Conservation (phyloP, 1,140 invertebrate species). For the Physella acuta region DNA sequence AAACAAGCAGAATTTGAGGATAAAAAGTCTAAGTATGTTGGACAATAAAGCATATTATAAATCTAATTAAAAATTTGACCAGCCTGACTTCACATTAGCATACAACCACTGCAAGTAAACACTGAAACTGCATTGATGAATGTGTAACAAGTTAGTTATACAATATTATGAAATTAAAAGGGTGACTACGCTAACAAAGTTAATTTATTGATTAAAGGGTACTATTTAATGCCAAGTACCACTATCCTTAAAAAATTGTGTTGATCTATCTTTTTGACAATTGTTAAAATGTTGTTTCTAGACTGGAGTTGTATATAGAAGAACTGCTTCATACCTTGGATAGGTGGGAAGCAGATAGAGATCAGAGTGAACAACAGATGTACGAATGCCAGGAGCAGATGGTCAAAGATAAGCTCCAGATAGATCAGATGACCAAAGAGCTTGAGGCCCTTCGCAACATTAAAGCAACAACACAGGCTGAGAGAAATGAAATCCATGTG, state of each 20-base stretch:
- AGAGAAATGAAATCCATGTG: conserved; percentile 23
- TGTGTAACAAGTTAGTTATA: background rate
- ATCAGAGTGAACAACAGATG: conserved; percentile 32
- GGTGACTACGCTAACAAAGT: no score
- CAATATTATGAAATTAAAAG: background rate
- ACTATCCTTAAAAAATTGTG: background rate
- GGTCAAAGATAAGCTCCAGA: conserved; percentile 21
- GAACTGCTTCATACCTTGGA: conserved; percentile 37
- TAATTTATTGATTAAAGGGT: no score
- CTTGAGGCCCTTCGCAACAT: background rate
- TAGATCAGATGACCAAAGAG: conserved; percentile 24
- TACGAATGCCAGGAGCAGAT: conserved; percentile 29
- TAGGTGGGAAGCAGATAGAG: conserved; percentile 35
- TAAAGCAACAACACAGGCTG: background rate
- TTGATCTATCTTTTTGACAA: background rate
- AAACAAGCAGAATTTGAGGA: no score
- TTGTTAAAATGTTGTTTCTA: conserved; percentile 14
- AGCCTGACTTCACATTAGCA: no score
- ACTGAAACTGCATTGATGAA: background rate
- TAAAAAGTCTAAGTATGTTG: no score
- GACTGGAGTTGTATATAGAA: conserved; percentile 26
- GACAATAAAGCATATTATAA: no score
- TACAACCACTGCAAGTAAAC: background rate
- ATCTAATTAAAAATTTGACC: no score
- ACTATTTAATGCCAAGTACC: no score